Base-by-base conservation (phyloP, 2,797 vertebrate species). In the Xiphophorus birchmanni region DNA sequence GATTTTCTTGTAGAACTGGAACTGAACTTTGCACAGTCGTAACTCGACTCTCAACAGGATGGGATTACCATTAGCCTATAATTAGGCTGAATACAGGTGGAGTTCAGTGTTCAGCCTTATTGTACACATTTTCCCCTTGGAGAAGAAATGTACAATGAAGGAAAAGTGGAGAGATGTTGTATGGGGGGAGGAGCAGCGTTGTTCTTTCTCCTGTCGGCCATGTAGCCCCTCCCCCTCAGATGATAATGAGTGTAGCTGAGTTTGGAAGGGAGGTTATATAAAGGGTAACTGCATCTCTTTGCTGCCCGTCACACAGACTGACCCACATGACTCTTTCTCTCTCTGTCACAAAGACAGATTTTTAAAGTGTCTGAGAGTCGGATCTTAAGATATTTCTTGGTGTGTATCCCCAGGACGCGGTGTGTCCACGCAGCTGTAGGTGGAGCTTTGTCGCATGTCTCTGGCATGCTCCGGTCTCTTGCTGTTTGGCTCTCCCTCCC, bases 241-340 rank as follows among this genome's bases (percentile, higher is more conserved):
- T 7, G 21, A 82, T 76, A 79, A 47, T 42, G 63, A 84, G 84
- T 77, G 83, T 76, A 86, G 92, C 83, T 88, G 89, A 77, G 80
- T 83, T 88, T 82, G 82, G 74, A 83, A 84, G 83, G 84, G 92
- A 93, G 93, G 94, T 95, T 96, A 95, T 95, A 92, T 96, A 94
- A 96, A 95, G 92, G 93, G 93, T 92, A 95, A 94, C 92, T 80
- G 88, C 93, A 95, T 94, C 89, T 90, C 82, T 82, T 86, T 21
- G 44, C 90, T 82, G 88, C 81, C 76, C 79, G 78, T 93, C 88
- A 89, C 86, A 90, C 75, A 84, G 50, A 92, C 82, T 81, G 73
- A 72, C 85, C 84, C 78, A 85, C 86, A 86, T 85, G 74, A 87
- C 77, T 77, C 60, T 77, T 52, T 76, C 83, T 63, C 60, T 76